These are phyloP conservation scores for Passer montanus DNA, from an alignment of 2,113 vertebrate genomes.

Conservation along the genomic window DNA sequence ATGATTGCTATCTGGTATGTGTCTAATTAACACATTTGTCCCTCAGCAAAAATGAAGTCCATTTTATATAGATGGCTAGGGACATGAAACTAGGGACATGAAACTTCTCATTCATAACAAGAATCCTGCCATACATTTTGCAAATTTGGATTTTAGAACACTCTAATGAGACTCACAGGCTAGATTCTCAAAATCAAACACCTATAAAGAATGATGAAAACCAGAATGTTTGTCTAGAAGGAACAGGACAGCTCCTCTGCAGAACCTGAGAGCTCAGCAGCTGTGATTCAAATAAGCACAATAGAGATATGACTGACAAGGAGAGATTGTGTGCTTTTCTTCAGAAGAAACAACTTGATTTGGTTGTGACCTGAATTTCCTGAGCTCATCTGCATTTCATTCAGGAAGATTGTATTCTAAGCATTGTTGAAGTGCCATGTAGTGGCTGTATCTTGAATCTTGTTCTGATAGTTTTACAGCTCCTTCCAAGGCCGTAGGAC, in stretches of 20 bases:
- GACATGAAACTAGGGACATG: background rate
- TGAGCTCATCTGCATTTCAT: slow-evolving; percentile 2
- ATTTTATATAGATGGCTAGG: background rate
- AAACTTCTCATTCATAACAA: background rate
- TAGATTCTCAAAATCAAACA: background rate
- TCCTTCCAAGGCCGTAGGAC: background rate
- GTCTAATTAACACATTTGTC: background rate
- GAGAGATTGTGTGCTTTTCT: background rate
- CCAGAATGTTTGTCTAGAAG: background rate
- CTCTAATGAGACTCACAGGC: background rate
- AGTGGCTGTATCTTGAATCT: background rate
- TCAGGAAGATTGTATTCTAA: background rate
- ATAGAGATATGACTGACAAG: background rate
- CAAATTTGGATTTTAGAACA: background rate
- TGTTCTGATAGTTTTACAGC: background rate
- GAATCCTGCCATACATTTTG: background rate
- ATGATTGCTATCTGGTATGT: background rate
- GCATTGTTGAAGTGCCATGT: background rate
- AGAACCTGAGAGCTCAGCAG: background rate
- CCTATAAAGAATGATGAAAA: background rate
- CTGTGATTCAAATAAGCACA: background rate
- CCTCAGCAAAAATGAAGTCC: background rate
- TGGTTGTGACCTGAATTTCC: slow-evolving; percentile 23
- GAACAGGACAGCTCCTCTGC: background rate
- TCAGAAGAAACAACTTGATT: background rate